phyloP scores from a whole-genome alignment of 1,140 invertebrate genomes.

The Ditylenchus dipsaci region DNA sequence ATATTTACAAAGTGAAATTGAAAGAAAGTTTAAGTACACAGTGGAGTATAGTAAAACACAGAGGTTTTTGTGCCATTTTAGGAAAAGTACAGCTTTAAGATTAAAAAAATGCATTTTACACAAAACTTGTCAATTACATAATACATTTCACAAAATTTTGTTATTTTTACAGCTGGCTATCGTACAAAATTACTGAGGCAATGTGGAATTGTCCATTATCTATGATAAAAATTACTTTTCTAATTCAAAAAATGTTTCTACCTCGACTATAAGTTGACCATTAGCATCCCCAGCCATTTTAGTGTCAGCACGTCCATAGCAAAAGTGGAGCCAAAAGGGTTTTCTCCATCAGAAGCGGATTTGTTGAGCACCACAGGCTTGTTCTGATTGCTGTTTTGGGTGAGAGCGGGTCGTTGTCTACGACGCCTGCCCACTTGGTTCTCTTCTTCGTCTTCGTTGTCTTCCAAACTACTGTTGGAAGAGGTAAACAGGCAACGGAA shows the following conservation, averaged over 20 bases:
- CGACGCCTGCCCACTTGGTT: not conserved
- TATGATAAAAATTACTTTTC: not conserved
- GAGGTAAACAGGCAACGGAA: slow-evolving; percentile 30
- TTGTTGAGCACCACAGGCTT: slow-evolving; percentile 39
- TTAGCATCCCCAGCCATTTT: not conserved
- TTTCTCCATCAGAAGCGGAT: slow-evolving; percentile 35
- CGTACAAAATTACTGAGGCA: slow-evolving; percentile 4
- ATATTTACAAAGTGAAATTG: too few relatives aligned
- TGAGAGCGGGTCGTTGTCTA: not conserved
- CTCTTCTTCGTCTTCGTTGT: slow-evolving; percentile 25
- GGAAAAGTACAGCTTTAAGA: too few relatives aligned
- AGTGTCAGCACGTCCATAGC: slow-evolving; percentile 23
- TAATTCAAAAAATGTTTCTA: slow-evolving; percentile 15
- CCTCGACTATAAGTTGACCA: slow-evolving; percentile 45
- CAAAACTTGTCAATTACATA: too few relatives aligned
- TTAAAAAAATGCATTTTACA: too few relatives aligned
- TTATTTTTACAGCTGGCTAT: not conserved
- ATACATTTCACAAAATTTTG: too few relatives aligned
- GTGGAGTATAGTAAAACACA: too few relatives aligned
- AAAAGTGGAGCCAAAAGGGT: slow-evolving; percentile 49
- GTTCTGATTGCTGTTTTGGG: slow-evolving; percentile 8
- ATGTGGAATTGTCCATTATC: slow-evolving; percentile 12
- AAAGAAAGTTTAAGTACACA: too few relatives aligned
- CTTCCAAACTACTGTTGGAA: slow-evolving; percentile 18
- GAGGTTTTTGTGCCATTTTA: too few relatives aligned